A percentile compares a stretch with the other conserved stretches of the same genome.
These are phyloP conservation scores for Aplidium turbinatum DNA, from an alignment of 23 tunicate species.

Conservation along the genomic window DNA sequence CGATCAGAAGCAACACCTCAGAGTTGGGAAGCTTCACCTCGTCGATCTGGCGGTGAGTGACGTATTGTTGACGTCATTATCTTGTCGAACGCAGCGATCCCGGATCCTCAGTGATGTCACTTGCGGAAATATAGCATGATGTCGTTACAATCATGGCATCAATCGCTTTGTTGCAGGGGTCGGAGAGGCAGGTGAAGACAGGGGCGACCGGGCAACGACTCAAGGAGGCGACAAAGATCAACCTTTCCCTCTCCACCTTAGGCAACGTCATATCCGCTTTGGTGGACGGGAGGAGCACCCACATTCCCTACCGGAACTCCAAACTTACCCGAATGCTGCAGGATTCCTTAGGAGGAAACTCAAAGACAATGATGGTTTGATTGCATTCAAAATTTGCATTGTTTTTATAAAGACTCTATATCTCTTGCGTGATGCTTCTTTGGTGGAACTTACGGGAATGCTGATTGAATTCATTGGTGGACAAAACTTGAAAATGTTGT, in stretches of 20 bases:
- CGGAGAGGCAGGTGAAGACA: conserved; percentile 94
- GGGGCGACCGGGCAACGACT: conserved; percentile 96
- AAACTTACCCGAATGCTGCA: conserved; percentile 94
- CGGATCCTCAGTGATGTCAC: no score
- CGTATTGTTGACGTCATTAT: background rate
- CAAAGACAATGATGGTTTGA: conserved; percentile 96
- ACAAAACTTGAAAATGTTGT: no score
- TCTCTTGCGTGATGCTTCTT: no score
- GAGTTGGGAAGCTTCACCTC: conserved; percentile 95
- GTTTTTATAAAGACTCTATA: no score
- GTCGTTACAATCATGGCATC: no score
- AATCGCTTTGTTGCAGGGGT: conserved; percentile 62
- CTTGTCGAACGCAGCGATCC: no score
- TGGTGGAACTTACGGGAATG: no score
- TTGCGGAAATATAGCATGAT: no score
- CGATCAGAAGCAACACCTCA: conserved; percentile 82
- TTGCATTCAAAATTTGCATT: no score
- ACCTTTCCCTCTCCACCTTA: conserved; percentile 89
- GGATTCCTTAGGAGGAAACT: conserved; percentile 99
- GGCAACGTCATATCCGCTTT: conserved; percentile 98
- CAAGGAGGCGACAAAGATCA: conserved; percentile 97
- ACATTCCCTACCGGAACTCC: conserved; percentile 96
- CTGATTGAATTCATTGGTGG: no score
- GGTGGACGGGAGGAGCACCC: conserved; percentile 98
- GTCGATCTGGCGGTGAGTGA: conserved; percentile 91